Conservation (phyloP, 2,888 invertebrate species). For the Mesorhabditis spiculigera region DNA sequence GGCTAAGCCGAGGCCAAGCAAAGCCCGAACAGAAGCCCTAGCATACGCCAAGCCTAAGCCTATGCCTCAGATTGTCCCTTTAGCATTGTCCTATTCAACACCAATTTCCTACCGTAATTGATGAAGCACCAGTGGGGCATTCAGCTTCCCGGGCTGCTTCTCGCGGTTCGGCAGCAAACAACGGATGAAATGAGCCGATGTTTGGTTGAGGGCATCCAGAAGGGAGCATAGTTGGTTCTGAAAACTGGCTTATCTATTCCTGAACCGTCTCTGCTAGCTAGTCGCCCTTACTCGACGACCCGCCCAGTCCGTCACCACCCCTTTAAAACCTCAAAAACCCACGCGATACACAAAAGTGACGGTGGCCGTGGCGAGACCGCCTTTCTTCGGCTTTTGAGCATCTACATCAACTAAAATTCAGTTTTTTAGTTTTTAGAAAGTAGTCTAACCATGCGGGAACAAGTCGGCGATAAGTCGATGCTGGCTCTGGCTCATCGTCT, state of each 20-base stretch:
- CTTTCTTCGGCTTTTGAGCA: constrained; percentile 8
- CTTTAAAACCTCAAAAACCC: neutral
- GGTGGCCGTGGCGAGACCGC: constrained; percentile 33
- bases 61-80: too few species aligned
- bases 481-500: constrained; percentile 40
- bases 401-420: neutral
- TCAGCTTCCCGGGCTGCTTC: constrained; percentile 44
- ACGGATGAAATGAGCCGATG: constrained; percentile 56
- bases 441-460: constrained; percentile 34
- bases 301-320: neutral
- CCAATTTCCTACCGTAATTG: constrained; percentile 37
- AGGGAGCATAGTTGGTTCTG: constrained; percentile 52
- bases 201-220: constrained; percentile 51
- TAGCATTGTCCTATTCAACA: too few species aligned
- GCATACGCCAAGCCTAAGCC: neutral
- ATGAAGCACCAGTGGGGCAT: constrained; percentile 47
- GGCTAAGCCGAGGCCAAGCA: too few species aligned
- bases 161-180: constrained; percentile 59
- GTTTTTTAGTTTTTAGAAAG: neutral
- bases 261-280: neutral
- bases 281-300: too few species aligned
- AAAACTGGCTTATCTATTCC: constrained; percentile 4
- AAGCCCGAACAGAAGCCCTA: too few species aligned
- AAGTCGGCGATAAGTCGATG: constrained; percentile 41
- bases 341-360: constrained; percentile 35